phyloP scores from a whole-genome alignment of 2,113 vertebrate species.

The Thunnus thynnus region DNA sequence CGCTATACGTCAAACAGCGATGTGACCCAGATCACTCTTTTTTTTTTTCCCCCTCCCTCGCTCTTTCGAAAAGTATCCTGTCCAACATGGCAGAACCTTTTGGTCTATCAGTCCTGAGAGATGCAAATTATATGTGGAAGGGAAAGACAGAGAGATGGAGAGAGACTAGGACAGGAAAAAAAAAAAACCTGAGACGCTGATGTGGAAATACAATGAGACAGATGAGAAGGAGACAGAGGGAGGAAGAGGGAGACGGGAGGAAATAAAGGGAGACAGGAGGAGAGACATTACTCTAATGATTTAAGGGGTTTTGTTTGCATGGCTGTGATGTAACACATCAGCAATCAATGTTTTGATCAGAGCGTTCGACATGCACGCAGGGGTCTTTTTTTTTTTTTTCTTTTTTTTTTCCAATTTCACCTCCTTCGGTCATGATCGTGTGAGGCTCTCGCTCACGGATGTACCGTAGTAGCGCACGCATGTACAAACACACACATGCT shows the following conservation, averaged over 20 bases:
- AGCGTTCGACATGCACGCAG: conserved; percentile 9
- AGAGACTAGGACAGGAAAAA: conserved; percentile 23
- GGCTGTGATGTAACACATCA: conserved; percentile 71
- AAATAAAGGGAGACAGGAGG: conserved; percentile 58
- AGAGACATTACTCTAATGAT: conserved; percentile 66
- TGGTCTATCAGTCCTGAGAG: conserved; percentile 32
- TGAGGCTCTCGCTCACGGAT: conserved; percentile 49
- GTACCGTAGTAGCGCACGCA: conserved; percentile 61
- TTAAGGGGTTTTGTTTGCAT: conserved; percentile 72
- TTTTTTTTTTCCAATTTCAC: conserved; percentile 19
- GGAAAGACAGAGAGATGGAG: conserved; percentile 17
- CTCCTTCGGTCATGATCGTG: conserved; percentile 41
- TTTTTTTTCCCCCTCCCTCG: not conserved
- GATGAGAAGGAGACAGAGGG: conserved; percentile 49
- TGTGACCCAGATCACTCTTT: conserved; percentile 72
- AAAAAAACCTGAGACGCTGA: conserved; percentile 54
- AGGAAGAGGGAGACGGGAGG: conserved; percentile 55
- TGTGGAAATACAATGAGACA: conserved; percentile 65
- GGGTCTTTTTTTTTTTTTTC: not conserved
- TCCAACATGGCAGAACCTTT: conserved; percentile 45
- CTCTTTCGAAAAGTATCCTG: conserved; percentile 50
- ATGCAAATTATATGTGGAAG: conserved; percentile 56
- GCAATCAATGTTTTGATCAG: conserved; percentile 76
- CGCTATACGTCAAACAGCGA: conserved; percentile 66
- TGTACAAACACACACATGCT: conserved; percentile 71